These are phyloP conservation scores for Lordiphosa mommai DNA, from an alignment of 1,140 invertebrate species.

Conservation along the genomic window DNA sequence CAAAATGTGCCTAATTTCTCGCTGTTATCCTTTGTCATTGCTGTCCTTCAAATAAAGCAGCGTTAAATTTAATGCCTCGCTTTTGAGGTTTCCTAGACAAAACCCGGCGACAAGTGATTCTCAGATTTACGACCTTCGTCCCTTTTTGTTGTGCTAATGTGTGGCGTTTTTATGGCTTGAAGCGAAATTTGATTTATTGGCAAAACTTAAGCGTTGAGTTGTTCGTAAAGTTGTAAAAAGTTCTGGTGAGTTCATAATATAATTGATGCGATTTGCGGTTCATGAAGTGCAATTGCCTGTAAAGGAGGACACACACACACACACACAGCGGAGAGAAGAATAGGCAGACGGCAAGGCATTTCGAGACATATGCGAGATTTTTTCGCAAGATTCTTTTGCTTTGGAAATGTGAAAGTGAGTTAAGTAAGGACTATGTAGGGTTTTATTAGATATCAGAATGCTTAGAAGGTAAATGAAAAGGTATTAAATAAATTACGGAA, in stretches of 20 bases:
- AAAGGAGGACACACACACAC: slow-evolving; percentile 14
- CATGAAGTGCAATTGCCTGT: slow-evolving; percentile 73
- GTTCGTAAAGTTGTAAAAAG: slow-evolving; percentile 50
- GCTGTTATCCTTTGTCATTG: slow-evolving; percentile 71
- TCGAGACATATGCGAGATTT: no score
- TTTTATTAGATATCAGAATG: no score
- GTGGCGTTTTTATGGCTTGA: slow-evolving; percentile 67
- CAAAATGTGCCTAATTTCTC: slow-evolving; percentile 76
- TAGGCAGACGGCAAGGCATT: not conserved
- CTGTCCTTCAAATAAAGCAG: slow-evolving; percentile 62
- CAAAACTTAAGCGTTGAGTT: slow-evolving; percentile 58
- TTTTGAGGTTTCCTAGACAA: slow-evolving; percentile 30
- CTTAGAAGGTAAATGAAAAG: no score
- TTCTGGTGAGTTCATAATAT: slow-evolving; percentile 62
- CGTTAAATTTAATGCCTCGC: slow-evolving; percentile 75
- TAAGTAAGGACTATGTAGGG: no score
- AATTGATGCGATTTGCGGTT: slow-evolving; percentile 74
- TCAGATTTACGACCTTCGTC: slow-evolving; percentile 70
- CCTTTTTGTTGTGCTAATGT: slow-evolving; percentile 73
- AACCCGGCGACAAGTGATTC: slow-evolving; percentile 75
- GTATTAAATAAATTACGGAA: no score
- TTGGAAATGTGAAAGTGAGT: no score
- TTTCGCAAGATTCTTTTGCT: no score
- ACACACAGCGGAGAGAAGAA: not conserved
- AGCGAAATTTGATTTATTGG: slow-evolving; percentile 75